phyloP scores from a whole-genome alignment of 2,888 invertebrate species.

The Athetis lepigone region DNA sequence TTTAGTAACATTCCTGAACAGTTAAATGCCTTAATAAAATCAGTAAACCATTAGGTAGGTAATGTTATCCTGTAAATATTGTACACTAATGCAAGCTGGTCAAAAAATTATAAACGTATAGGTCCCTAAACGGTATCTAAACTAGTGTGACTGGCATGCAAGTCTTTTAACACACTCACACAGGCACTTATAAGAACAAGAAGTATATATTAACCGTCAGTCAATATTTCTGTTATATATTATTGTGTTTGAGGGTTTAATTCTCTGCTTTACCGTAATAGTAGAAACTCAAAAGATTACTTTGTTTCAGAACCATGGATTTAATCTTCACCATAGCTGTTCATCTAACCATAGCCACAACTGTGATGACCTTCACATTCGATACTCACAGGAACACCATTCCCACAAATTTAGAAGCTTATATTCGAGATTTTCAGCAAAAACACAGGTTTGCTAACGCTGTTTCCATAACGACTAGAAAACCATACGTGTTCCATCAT shows the following conservation, averaged over 20 bases:
- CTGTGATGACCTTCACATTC: constrained; percentile 38
- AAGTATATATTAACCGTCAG: no score
- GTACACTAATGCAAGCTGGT: background rate
- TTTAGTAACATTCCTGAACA: background rate
- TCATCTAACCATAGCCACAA: constrained; percentile 35
- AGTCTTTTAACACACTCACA: no score
- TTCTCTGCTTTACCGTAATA: no score
- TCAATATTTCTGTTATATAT: background rate
- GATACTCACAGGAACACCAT: constrained; percentile 42
- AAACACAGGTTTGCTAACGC: constrained; percentile 28
- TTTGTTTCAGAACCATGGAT: constrained; percentile 38
- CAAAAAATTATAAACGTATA: background rate
- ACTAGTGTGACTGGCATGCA: no score
- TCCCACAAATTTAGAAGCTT: constrained; percentile 44
- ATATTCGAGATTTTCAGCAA: constrained; percentile 37
- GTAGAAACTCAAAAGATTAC: background rate
- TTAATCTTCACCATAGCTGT: constrained; percentile 16
- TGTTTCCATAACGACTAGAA: background rate
- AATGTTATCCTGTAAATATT: background rate
- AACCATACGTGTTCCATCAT: background rate
- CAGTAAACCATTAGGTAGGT: no score
- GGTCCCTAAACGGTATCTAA: no score
- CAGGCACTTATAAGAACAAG: no score
- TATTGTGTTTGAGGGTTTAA: no score
- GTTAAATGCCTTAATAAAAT: no score